Percentiles rank a stretch among this genome's conserved stretches.
These are phyloP conservation scores for Sigmodon hispidus DNA, from an alignment of 2,113 vertebrate genomes.

Conservation along the genomic window DNA sequence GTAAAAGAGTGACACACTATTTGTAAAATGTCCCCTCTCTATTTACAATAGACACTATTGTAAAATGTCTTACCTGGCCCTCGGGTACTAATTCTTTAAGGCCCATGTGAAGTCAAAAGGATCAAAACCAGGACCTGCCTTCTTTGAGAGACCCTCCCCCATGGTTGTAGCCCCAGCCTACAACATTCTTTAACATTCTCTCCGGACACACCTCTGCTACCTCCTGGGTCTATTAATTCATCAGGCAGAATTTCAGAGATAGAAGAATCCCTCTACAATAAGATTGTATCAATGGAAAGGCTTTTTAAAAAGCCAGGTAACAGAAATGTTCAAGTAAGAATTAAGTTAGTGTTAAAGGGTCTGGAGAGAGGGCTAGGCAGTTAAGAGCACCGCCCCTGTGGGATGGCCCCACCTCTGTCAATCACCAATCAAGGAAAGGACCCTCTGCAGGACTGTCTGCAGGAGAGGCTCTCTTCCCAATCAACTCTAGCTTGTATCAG, in stretches of 20 bases:
- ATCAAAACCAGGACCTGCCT: not conserved
- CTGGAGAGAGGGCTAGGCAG: not conserved
- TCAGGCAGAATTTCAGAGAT: conserved; percentile 23
- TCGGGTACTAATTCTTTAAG: not conserved
- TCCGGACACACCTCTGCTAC: not conserved
- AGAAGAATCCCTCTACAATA: not conserved
- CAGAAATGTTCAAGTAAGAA: conserved; percentile 33
- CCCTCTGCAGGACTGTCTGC: too few relatives aligned
- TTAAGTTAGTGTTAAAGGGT: conserved; percentile 17
- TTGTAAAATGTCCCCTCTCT: not conserved
- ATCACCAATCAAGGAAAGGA: not conserved
- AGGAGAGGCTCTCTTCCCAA: not conserved
- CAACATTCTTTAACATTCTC: not conserved
- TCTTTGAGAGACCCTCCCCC: not conserved
- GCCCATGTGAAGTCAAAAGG: not conserved
- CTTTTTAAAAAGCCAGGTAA: not conserved
- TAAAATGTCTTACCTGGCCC: not conserved
- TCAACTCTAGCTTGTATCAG: not conserved
- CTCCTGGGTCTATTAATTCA: not conserved
- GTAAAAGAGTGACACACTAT: not conserved
- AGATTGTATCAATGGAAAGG: not conserved
- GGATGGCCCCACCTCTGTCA: not conserved
- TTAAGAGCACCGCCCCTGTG: not conserved
- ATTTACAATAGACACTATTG: too few relatives aligned
- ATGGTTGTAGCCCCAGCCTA: not conserved